Conservation (phyloP, 2,888 invertebrate genomes). For the Trypoxylon attenuatum region DNA sequence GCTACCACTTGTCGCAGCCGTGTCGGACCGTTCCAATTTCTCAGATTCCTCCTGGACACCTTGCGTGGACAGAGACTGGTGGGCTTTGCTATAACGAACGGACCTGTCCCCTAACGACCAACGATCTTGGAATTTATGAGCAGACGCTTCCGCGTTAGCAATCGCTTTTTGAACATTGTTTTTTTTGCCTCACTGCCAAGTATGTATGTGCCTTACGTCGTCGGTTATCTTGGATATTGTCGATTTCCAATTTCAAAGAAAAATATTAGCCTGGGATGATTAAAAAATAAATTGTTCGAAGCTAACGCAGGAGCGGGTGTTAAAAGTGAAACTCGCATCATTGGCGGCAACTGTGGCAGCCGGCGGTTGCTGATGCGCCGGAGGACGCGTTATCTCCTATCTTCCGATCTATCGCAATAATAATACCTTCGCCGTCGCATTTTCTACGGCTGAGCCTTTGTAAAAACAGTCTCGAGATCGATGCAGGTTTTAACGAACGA, state of each 20-base stretch:
- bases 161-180: too few relatives aligned
- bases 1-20: conserved; percentile 56
- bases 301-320: too few relatives aligned
- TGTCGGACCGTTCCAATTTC: conserved; percentile 56
- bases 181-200: too few relatives aligned
- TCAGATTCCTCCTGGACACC: conserved; percentile 43
- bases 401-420: conserved; percentile 23
- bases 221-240: too few relatives aligned
- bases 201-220: too few relatives aligned
- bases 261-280: too few relatives aligned
- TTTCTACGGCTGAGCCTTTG: conserved; percentile 5
- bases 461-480: conserved; percentile 1
- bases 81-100: neutral
- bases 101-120: neutral
- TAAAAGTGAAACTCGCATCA: too few relatives aligned
- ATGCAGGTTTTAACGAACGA: neutral
- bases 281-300: too few relatives aligned
- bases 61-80: neutral
- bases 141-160: too few relatives aligned
- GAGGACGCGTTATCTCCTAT: conserved; percentile 22
- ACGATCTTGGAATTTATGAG: too few relatives aligned
- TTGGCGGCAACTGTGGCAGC: too few relatives aligned
- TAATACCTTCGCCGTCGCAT: conserved; percentile 28
- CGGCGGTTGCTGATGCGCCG: conserved; percentile 5
- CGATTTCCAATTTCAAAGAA: too few relatives aligned